Evolutionary conservation across 2,797 vertebrate species (phyloP), one percentile per base, ranked within the genome.

Genomic region (Liparis tanakae): DNA sequence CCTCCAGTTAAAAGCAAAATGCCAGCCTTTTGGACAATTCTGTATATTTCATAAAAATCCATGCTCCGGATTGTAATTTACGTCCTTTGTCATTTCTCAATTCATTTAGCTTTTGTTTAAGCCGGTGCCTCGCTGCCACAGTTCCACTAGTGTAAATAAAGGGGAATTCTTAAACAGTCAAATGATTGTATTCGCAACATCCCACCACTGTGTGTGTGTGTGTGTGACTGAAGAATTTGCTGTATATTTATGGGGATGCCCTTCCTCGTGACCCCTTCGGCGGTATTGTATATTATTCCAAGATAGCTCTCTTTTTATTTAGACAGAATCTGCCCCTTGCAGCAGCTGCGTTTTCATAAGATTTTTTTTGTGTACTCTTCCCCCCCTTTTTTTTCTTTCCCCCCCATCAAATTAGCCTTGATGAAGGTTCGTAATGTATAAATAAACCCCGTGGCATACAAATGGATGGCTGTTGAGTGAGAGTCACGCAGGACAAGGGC

Each of bases 381-480:
- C 30, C 43, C 14, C 74, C 70, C 62, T 63, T 78, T 90, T 89
- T 89, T 89, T 87, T 88, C 62, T 65, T 79, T 89, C 89, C 90
- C 62, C 83, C 80, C 89, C 90, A 84, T 94, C 92, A 94, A 95
- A 95, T 95, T 95, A 94, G 93, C 87, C 90, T 91, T 94, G 93
- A 94, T 95, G 94, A 95, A 94, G 93, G 92, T 93, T 93, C 89
- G 87, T 88, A 85, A 90, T 86, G 90, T 92, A 94, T 94, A 95
- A 95, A 95, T 95, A 95, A 95, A 95, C 94, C 72, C 74, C 25
- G 76, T 85, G 92, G 93, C 91, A 85, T 82, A 93, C 91, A 94
- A 94, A 95, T 93, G 94, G 94, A 93, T 88, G 89, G 74, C 88
- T 92, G 94, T 91, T 94, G 94, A 95, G 91, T 93, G 94, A 94